Percentiles rank a stretch among this genome's conserved stretches.
Conservation (phyloP, 2,797 vertebrate species). For the Tenualosa ilisha region DNA sequence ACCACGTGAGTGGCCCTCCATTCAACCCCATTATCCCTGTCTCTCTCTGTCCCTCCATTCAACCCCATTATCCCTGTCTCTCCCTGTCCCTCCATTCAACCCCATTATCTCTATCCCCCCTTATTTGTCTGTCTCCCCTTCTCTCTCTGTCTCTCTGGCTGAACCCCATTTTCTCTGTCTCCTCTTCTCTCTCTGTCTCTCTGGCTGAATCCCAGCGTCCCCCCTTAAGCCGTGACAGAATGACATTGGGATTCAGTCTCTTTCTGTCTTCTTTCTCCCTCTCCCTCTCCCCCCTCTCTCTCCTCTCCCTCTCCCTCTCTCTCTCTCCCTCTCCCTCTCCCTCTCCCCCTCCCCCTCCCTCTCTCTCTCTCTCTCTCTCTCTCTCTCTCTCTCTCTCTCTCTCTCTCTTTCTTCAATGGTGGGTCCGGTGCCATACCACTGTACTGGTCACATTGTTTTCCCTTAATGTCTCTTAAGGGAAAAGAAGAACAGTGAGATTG, state of each 20-base stretch:
- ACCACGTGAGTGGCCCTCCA: conserved; percentile 70
- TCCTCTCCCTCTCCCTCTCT: background rate
- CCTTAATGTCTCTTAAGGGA: conserved; percentile 5
- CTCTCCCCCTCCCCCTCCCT: background rate
- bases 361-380: background rate
- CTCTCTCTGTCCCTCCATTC: background rate
- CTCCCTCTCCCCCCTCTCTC: background rate
- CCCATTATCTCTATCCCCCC: background rate
- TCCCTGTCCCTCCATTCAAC: background rate
- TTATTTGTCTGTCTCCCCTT: background rate
- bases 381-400: background rate
- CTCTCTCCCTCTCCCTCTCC: background rate
- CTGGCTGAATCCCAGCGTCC: background rate
- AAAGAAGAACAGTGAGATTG: background rate
- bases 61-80: background rate
- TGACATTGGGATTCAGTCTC: background rate
- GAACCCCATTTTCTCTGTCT: too few species aligned
- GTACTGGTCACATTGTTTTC: background rate
- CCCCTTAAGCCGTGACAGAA: too few species aligned
- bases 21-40: background rate
- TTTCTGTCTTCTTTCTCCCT: background rate
- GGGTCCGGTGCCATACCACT: background rate
- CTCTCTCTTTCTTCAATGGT: background rate
- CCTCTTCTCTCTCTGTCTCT: background rate
- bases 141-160: background rate